phyloP scores from a whole-genome alignment of 1,140 invertebrate species.

The Episyrphus balteatus region DNA sequence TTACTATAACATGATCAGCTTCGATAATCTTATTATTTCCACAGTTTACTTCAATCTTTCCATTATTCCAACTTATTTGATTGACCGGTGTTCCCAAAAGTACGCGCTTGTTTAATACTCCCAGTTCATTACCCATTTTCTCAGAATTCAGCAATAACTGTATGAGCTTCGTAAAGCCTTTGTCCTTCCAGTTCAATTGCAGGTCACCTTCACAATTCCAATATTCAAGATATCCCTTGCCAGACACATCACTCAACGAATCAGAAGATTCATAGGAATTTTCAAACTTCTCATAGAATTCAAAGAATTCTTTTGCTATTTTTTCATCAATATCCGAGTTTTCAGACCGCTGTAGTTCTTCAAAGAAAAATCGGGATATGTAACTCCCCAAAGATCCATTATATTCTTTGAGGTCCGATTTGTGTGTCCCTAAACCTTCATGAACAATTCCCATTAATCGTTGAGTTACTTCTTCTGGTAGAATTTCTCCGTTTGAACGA shows the following conservation, averaged over 20 bases:
- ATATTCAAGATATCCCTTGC: conserved; percentile 42
- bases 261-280: conserved; percentile 48
- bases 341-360: conserved; percentile 23
- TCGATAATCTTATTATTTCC: conserved; percentile 46
- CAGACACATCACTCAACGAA: conserved; percentile 49
- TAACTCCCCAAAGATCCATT: conserved; percentile 40
- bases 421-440: conserved; percentile 22
- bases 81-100: conserved; percentile 39
- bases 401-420: conserved; percentile 26
- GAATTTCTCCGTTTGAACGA: conserved; percentile 30
- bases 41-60: conserved; percentile 40
- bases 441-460: conserved; percentile 27
- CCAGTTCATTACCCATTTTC: conserved; percentile 28
- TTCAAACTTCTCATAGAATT: conserved; percentile 45
- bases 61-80: conserved; percentile 39
- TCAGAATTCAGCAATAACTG: conserved; percentile 46
- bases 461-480: conserved; percentile 25
- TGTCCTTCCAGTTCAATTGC: conserved; percentile 50
- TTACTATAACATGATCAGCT: conserved; percentile 56
- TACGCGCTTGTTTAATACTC: conserved; percentile 33
- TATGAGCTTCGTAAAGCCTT: conserved; percentile 48
- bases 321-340: conserved; percentile 27
- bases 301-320: conserved; percentile 38
- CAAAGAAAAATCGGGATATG: conserved; percentile 29
- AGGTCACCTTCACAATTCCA: conserved; percentile 49